Conservation (phyloP, 2,113 vertebrate genomes). For the Lampris incognitus region DNA sequence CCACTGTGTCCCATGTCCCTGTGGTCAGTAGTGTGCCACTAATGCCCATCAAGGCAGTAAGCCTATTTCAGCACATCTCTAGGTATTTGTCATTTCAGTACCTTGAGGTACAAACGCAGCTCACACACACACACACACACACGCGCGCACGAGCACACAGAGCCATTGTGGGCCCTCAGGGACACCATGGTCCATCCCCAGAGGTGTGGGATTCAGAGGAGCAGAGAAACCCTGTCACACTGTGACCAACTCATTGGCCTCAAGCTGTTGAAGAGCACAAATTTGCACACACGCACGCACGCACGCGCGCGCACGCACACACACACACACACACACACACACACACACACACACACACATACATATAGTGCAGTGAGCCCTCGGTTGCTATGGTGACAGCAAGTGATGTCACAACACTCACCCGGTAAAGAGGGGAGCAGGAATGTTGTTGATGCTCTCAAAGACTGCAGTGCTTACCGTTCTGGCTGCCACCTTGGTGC, state of each 20-base stretch:
- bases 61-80: conserved; percentile 59
- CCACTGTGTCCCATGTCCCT: conserved; percentile 1
- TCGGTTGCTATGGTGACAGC: conserved; percentile 72
- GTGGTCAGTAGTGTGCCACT: conserved; percentile 26
- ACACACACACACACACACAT: conserved; percentile 33
- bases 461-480: conserved; percentile 26
- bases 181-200: conserved; percentile 40
- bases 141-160: conserved; percentile 8
- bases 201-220: conserved; percentile 52
- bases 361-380: conserved; percentile 42
- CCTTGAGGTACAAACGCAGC: neutral
- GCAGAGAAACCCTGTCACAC: conserved; percentile 60
- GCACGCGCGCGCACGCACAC: neutral
- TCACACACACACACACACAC: neutral
- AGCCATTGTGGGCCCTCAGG: conserved; percentile 8
- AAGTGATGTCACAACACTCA: conserved; percentile 68
- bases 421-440: conserved; percentile 50
- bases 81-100: conserved; percentile 50
- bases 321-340: conserved; percentile 42
- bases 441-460: conserved; percentile 55
- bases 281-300: neutral
- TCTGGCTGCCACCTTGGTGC: conserved; percentile 20
- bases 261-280: conserved; percentile 41
- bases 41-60: conserved; percentile 34
- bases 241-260: conserved; percentile 64